Percentiles rank a stretch among this genome's conserved stretches.
Evolutionary conservation across 2,113 vertebrate genomes (phyloP).

Genomic region (Pholis gunnellus): DNA sequence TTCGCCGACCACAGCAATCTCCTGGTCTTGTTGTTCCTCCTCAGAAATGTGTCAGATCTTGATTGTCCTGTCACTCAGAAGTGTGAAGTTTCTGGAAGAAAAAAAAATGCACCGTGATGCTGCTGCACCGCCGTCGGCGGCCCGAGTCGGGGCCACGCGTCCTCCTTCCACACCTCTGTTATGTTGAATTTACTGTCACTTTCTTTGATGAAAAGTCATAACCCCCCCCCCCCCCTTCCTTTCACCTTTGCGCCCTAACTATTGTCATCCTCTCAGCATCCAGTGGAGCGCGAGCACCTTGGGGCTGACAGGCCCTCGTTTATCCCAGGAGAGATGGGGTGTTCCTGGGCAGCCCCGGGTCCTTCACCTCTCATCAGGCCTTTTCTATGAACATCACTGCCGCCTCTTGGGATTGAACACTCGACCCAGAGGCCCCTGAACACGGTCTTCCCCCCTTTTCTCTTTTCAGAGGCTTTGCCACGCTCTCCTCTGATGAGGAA

Average conservation of each 20-base stretch:
- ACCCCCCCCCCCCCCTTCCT: constrained; percentile 7
- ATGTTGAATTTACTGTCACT: constrained; percentile 47
- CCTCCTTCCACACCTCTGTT: neutral
- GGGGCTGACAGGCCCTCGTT: constrained; percentile 46
- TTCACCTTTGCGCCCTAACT: constrained; percentile 20
- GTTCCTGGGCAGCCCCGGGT: constrained; percentile 21
- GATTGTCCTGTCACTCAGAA: constrained; percentile 55
- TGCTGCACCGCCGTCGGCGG: neutral
- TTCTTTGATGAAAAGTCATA: constrained; percentile 50
- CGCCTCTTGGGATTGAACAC: constrained; percentile 18
- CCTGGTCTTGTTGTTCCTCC: neutral
- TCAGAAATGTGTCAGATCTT: constrained; percentile 28
- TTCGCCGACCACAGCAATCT: neutral
- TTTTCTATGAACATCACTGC: constrained; percentile 26
- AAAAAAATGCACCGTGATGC: neutral
- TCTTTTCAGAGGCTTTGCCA: constrained; percentile 70
- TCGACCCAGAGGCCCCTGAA: neutral
- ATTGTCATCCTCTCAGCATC: constrained; percentile 33
- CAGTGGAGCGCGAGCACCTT: constrained; percentile 26
- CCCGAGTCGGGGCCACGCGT: neutral
- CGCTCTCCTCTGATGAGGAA: constrained; percentile 2
- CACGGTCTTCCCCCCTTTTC: neutral
- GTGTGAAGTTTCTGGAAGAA: neutral
- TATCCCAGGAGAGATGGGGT: constrained; percentile 41
- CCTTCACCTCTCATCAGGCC: constrained; percentile 30